Conservation (phyloP, 2,113 vertebrate species). For the Tichodroma muraria region DNA sequence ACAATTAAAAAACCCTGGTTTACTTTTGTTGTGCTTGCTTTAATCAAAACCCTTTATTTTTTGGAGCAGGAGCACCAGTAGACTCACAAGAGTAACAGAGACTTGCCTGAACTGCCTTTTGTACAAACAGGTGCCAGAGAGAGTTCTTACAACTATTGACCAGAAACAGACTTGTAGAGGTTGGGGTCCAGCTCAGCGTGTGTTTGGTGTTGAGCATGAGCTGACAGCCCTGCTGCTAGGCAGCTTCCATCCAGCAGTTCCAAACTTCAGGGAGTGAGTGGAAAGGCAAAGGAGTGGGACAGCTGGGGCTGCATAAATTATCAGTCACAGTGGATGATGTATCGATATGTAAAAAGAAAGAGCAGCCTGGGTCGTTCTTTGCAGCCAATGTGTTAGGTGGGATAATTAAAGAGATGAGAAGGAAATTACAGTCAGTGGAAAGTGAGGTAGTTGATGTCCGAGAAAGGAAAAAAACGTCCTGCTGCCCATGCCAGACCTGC, state of each 20-base stretch:
- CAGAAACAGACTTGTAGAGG: background rate
- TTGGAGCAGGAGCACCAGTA: background rate
- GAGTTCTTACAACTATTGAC: background rate
- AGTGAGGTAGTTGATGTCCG: background rate
- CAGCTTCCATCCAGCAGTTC: background rate
- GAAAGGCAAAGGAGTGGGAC: background rate
- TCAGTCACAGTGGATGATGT: background rate
- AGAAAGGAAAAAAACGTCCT: background rate
- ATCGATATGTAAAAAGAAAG: background rate
- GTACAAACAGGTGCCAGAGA: background rate
- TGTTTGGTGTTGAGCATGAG: fast-evolving
- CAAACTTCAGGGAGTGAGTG: background rate
- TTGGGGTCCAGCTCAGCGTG: fast-evolving
- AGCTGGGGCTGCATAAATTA: background rate
- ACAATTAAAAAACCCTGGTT: background rate
- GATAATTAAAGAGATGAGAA: background rate
- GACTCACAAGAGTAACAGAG: background rate
- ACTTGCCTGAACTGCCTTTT: background rate
- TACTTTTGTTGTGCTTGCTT: background rate
- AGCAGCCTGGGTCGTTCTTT: background rate
- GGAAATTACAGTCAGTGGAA: background rate
- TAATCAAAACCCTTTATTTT: background rate
- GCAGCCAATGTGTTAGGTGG: background rate
- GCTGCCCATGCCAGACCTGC: background rate
- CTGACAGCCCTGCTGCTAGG: background rate